These are phyloP conservation scores for Danio choprae DNA, from an alignment of 2,797 vertebrate species.

Conservation along the genomic window DNA sequence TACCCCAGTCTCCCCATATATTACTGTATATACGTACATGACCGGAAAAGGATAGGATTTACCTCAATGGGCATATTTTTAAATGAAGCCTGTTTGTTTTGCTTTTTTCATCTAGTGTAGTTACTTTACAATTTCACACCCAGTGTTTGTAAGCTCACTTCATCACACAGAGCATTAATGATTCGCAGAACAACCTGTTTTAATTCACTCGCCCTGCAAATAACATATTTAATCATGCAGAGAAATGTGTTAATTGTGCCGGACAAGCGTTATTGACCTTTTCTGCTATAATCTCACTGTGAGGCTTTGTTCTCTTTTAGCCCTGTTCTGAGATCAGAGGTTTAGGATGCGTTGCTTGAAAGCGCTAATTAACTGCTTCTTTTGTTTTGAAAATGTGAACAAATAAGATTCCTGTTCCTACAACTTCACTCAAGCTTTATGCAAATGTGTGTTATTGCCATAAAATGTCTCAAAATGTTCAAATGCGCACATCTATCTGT, in stretches of 20 bases:
- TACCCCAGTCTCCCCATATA: no score
- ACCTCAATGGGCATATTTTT: background rate
- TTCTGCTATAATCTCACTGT: conserved; percentile 17
- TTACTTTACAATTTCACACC: background rate
- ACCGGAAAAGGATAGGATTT: no score
- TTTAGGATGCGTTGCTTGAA: conserved; percentile 24
- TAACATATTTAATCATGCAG: conserved; percentile 1
- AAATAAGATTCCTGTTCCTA: background rate
- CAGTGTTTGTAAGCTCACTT: background rate
- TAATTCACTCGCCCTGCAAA: background rate
- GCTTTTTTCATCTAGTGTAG: background rate
- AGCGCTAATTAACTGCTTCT: conserved; percentile 18
- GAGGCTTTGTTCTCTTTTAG: background rate
- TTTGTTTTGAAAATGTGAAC: conserved; percentile 14
- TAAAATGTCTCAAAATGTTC: no score
- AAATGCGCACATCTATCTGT: no score
- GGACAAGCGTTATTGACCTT: background rate
- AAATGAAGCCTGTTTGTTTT: no score
- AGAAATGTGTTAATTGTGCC: background rate
- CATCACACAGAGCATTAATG: conserved; percentile 5
- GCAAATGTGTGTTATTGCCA: background rate
- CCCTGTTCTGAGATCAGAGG: conserved; percentile 29
- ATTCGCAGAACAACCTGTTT: background rate
- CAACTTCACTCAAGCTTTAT: background rate
- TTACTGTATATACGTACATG: no score